Evolutionary conservation across 2,888 invertebrate species (phyloP).

Genomic region (Lepetodrilus schrolli): DNA sequence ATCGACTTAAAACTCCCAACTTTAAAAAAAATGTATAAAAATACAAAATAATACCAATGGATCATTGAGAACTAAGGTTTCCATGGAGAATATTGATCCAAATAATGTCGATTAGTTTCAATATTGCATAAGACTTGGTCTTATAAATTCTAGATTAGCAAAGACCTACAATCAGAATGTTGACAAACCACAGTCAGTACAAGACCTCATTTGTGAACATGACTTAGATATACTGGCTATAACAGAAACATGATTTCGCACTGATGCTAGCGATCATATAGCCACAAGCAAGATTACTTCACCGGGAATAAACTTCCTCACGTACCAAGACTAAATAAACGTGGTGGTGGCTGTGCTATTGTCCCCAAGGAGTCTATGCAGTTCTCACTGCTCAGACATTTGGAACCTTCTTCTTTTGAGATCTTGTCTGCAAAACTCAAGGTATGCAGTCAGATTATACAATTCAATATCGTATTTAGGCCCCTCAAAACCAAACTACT

Average conservation of each 20-base stretch:
- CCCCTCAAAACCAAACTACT: not conserved
- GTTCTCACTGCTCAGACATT: not conserved
- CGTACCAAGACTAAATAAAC: not conserved
- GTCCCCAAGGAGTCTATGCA: not conserved
- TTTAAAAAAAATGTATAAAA: too few species aligned
- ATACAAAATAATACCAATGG: too few species aligned
- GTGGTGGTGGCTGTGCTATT: slow-evolving; percentile 6
- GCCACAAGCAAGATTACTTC: not conserved
- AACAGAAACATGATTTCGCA: slow-evolving; percentile 14
- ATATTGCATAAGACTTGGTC: not conserved
- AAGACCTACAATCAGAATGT: not conserved
- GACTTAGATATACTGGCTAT: slow-evolving; percentile 1
- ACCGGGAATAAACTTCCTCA: not conserved
- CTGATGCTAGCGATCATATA: not conserved
- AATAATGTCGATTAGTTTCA: too few species aligned
- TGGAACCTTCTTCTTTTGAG: slow-evolving; percentile 26
- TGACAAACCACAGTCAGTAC: slow-evolving; percentile 8
- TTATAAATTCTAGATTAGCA: slow-evolving; percentile 4
- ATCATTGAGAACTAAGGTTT: too few species aligned
- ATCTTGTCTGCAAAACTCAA: slow-evolving; percentile 14
- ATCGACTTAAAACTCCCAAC: too few species aligned
- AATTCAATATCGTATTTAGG: not conserved
- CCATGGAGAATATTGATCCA: too few species aligned
- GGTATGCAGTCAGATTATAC: not conserved
- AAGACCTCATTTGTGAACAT: slow-evolving; percentile 9